Evolutionary conservation across 2,797 vertebrate genomes (phyloP).

Genomic region (Rhynchotus rufescens): DNA sequence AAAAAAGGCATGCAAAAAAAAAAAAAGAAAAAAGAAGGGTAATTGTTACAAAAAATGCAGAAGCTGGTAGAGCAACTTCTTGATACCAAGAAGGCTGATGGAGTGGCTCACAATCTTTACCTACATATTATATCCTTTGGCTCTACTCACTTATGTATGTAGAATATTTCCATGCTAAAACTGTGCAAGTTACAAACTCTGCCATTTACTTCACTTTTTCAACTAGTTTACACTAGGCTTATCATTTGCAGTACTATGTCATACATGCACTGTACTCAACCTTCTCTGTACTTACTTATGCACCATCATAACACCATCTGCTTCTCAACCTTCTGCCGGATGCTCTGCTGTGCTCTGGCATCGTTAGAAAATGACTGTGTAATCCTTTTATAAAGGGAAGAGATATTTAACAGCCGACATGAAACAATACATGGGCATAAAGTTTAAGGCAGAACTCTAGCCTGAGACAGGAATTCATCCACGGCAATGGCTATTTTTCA

Average conservation of each 20-base stretch:
- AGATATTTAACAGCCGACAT: background rate
- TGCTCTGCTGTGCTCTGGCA: background rate
- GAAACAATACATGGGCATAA: background rate
- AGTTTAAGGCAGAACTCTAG: background rate
- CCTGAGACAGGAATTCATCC: background rate
- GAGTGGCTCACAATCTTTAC: background rate
- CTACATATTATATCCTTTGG: background rate
- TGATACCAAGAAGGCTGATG: background rate
- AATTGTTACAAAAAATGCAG: background rate
- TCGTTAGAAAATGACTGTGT: background rate
- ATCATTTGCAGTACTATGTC: background rate
- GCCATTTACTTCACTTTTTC: background rate
- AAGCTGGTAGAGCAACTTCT: background rate
- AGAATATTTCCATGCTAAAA: background rate
- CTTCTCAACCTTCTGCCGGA: background rate
- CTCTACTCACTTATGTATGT: background rate
- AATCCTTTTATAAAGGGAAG: background rate
- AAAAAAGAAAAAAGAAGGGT: background rate
- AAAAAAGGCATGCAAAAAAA: background rate
- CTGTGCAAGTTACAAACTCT: background rate
- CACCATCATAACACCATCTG: background rate
- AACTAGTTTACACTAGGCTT: background rate
- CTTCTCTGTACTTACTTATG: background rate
- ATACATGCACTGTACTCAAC: background rate
- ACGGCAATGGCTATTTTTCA: slow-evolving; percentile 6